Percentiles rank a stretch among this genome's conserved stretches.
These are phyloP conservation scores for Ptyas mucosa DNA, from an alignment of 2,113 vertebrate genomes.

Conservation along the genomic window DNA sequence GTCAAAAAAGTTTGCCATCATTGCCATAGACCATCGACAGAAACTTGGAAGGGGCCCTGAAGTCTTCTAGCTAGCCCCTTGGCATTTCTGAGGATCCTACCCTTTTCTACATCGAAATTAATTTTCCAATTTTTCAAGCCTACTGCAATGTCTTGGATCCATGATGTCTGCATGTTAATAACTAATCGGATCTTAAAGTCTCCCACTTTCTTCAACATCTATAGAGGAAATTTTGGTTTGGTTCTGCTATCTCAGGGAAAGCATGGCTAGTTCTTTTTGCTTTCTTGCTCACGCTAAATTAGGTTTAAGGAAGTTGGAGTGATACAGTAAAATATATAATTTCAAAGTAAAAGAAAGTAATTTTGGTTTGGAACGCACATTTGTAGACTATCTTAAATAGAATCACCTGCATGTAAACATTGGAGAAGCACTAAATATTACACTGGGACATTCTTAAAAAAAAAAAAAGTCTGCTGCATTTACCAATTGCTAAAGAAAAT, in stretches of 20 bases:
- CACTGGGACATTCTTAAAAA: not conserved
- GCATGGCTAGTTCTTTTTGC: not conserved
- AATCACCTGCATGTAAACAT: not conserved
- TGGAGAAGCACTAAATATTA: not conserved
- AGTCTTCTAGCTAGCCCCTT: not conserved
- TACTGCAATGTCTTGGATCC: not conserved
- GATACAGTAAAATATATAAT: not conserved
- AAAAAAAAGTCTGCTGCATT: not conserved
- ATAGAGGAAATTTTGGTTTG: not conserved
- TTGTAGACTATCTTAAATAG: not conserved
- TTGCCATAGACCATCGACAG: not conserved
- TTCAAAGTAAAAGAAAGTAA: not conserved
- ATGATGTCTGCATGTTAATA: not conserved
- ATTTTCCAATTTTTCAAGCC: not conserved
- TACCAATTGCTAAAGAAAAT: not conserved
- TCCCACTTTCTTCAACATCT: not conserved
- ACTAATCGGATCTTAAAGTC: not conserved
- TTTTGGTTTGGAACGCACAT: not conserved
- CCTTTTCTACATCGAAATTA: not conserved
- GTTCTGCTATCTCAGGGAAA: not conserved
- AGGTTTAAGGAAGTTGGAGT: not conserved
- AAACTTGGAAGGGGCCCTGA: not conserved
- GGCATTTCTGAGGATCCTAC: not conserved
- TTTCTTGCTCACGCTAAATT: not conserved
- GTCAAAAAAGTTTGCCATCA: too few species aligned